Evolutionary conservation across 2,797 vertebrate genomes (phyloP).

Genomic region (Mormyrops attenuatus): DNA sequence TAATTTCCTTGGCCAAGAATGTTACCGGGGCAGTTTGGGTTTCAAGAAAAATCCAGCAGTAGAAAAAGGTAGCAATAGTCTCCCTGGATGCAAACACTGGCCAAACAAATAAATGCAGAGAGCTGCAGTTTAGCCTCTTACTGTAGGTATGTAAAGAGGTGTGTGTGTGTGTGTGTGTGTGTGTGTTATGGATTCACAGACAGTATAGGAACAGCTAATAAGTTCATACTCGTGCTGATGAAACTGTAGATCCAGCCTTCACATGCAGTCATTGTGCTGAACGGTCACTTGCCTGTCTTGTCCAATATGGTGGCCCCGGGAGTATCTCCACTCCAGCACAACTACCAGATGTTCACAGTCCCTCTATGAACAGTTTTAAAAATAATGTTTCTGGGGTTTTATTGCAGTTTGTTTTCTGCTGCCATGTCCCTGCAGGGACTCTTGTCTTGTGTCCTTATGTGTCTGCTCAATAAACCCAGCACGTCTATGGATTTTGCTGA

Average conservation of each 20-base stretch:
- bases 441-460: not conserved
- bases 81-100: not conserved
- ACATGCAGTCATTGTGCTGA: not conserved
- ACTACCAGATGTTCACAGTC: not conserved
- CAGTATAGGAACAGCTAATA: not conserved
- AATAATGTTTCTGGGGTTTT: not conserved
- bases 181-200: not conserved
- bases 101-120: not conserved
- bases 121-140: not conserved
- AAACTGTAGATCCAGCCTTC: not conserved
- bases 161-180: not conserved
- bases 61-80: not conserved
- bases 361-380: not conserved
- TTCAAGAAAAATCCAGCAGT: not conserved
- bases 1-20: not conserved
- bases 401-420: not conserved
- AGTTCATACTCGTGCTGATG: not conserved
- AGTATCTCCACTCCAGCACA: not conserved
- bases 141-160: not conserved
- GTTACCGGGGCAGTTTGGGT: constrained; percentile 4
- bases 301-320: not conserved
- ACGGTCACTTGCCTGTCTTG: not conserved
- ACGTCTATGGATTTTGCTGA: not conserved
- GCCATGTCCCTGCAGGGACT: not conserved
- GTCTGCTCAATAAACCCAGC: not conserved